Evolutionary conservation across 1,140 invertebrate species (phyloP).

Genomic region (Sycobia sp.): DNA sequence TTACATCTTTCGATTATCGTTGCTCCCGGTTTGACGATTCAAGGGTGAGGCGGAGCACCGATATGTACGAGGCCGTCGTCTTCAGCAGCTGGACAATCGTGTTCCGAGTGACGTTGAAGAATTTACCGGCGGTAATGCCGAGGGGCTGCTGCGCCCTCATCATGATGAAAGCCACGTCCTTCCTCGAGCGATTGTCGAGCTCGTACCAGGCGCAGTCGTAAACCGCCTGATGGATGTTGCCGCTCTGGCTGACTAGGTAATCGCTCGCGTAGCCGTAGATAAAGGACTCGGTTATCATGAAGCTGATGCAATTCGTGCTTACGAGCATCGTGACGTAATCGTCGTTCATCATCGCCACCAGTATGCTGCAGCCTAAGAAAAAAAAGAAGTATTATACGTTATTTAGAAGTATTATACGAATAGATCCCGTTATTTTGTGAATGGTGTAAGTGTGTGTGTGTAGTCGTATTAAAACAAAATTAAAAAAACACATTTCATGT

Average conservation of each 20-base stretch:
- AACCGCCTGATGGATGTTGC: slow-evolving; percentile 27
- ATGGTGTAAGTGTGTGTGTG: neutral
- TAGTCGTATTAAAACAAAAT: neutral
- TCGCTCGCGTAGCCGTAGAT: slow-evolving; percentile 37
- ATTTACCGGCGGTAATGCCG: slow-evolving; percentile 36
- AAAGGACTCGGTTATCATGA: slow-evolving; percentile 37
- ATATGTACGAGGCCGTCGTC: slow-evolving; percentile 31
- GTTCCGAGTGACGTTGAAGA: slow-evolving; percentile 37
- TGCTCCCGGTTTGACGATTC: no score
- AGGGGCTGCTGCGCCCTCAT: slow-evolving; percentile 32
- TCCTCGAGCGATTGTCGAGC: slow-evolving; percentile 10
- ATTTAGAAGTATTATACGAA: no score
- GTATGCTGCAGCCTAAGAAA: slow-evolving; percentile 27
- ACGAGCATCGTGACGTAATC: slow-evolving; percentile 34
- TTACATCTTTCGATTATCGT: no score
- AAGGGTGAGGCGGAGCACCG: slow-evolving; percentile 15
- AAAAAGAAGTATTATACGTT: no score
- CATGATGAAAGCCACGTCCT: slow-evolving; percentile 33
- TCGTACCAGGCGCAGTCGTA: slow-evolving; percentile 33
- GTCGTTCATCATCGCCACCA: slow-evolving; percentile 18
- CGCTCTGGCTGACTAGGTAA: slow-evolving; percentile 32
- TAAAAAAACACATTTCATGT: no score
- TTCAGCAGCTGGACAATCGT: slow-evolving; percentile 34
- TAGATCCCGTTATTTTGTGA: no score
- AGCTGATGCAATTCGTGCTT: slow-evolving; percentile 33